phyloP scores from a whole-genome alignment of 2,888 invertebrate genomes.

The Papilio demoleus region DNA sequence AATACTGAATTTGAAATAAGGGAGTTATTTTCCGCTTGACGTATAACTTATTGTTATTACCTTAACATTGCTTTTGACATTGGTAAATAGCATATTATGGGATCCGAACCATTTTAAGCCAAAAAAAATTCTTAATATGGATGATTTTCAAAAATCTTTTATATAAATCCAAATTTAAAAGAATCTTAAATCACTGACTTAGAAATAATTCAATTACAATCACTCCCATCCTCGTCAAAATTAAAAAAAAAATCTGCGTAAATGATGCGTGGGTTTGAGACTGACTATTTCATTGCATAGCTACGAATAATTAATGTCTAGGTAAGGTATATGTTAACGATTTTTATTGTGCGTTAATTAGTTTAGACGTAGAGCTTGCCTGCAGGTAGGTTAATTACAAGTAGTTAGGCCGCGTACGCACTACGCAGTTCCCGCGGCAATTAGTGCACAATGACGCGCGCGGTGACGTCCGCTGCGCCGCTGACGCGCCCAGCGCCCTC shows the following conservation, averaged over 20 bases:
- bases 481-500: slow-evolving; percentile 14
- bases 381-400: not conserved
- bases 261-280: too few relatives aligned
- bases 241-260: too few relatives aligned
- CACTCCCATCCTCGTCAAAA: too few relatives aligned
- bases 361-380: not conserved
- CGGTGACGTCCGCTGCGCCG: slow-evolving; percentile 23
- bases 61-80: not conserved
- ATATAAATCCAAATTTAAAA: too few relatives aligned
- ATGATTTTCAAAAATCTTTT: too few relatives aligned
- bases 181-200: too few relatives aligned
- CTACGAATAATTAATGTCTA: too few relatives aligned
- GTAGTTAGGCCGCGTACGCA: not conserved
- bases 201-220: too few relatives aligned
- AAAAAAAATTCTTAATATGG: too few relatives aligned
- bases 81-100: not conserved
- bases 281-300: too few relatives aligned
- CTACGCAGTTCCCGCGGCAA: slow-evolving; percentile 23
- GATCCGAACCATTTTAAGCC: not conserved
- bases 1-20: slow-evolving; percentile 28
- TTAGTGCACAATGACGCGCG: slow-evolving; percentile 28
- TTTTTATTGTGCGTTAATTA: not conserved
- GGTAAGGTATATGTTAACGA: too few relatives aligned
- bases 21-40: slow-evolving; percentile 30
- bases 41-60: not conserved